These are phyloP conservation scores for Ceramica pisi DNA, from an alignment of 2,888 invertebrate species.

Conservation along the genomic window DNA sequence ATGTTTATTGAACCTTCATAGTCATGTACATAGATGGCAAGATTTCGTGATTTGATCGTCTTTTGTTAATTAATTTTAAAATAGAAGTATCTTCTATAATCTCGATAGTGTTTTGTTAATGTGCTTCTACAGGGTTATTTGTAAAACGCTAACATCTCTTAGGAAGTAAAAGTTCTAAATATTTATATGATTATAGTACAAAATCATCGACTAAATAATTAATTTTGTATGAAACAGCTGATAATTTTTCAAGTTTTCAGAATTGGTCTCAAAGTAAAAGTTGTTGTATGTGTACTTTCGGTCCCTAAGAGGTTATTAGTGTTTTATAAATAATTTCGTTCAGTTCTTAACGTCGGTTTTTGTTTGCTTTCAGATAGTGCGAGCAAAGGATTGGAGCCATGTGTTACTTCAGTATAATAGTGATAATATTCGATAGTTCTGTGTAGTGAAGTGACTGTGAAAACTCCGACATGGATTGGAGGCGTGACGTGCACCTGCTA, in stretches of 20 bases:
- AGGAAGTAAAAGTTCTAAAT: too few relatives aligned
- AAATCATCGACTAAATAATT: too few relatives aligned
- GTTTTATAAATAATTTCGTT: too few relatives aligned
- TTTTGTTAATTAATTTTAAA: not conserved
- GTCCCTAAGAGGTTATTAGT: too few relatives aligned
- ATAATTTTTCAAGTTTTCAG: too few relatives aligned
- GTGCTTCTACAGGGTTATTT: not conserved
- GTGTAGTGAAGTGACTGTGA: conserved; percentile 72
- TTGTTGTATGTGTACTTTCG: too few relatives aligned
- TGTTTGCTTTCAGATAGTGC: conserved; percentile 76
- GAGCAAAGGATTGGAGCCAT: conserved; percentile 65
- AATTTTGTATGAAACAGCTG: too few relatives aligned
- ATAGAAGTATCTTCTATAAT: not conserved
- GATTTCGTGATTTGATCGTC: not conserved
- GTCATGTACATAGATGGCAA: too few relatives aligned
- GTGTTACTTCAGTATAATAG: conserved; percentile 84
- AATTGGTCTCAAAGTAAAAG: too few relatives aligned
- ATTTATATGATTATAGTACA: too few relatives aligned
- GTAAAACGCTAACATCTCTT: too few relatives aligned
- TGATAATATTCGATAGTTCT: conserved; percentile 81
- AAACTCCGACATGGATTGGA: conserved; percentile 75
- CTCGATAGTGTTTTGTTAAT: not conserved
- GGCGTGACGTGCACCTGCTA: conserved; percentile 70
- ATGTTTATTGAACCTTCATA: not conserved
- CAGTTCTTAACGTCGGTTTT: conserved; percentile 1